Evolutionary conservation across 2,888 invertebrate species (phyloP), one percentile per base, ranked within the genome.

Genomic region (Exephanes ischioxanthus): DNA sequence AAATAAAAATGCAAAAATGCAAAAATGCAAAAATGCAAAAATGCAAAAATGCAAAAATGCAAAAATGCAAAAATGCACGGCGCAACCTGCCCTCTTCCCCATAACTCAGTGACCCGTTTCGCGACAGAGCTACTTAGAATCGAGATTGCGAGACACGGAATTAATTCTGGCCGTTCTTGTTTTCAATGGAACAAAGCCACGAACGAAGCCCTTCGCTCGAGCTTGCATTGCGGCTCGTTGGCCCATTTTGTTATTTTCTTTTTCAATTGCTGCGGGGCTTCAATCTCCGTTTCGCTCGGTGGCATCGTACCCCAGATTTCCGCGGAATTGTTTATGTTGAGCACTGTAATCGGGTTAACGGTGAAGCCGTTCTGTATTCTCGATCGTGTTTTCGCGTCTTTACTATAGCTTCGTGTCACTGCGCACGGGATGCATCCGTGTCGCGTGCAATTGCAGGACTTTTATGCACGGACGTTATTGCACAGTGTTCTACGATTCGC

Each of bases 291-390:
- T 67, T 33, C 72, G 71, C 76, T 53, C 75, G 71, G 58, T 80
- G 82, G 67, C 79, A 83, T 81, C 78, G 79, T 85, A 67, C 70
- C 82, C 85, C 71, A 82, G 71, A 81, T 85, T 75, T 66, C 19
- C 16, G 0, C 45, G 16, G 75, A 79, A 82, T 82, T 48, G 26
- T 58, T 66, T 58, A 70, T 79, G 70, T 66, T 61, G n/a, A 80
- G 51, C 51, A 48, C 41, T 26, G 58, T 51, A 80, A 83, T 85
- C 71, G 45, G 58, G 67, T 83, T 80, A 80, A 67, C 67, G 33
- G 51, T 51, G 61, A 78, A 79, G 51, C 79, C 79, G 48, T 80
- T 61, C 51, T 14, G 75, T 37, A 79, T 79, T 19, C 70, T 45
- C 4, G 22, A 48, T 45, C 45, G 45, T 6, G 33, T 11, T 11